Conservation (phyloP, 2,888 invertebrate species). For the Yponomeuta sedellus region DNA sequence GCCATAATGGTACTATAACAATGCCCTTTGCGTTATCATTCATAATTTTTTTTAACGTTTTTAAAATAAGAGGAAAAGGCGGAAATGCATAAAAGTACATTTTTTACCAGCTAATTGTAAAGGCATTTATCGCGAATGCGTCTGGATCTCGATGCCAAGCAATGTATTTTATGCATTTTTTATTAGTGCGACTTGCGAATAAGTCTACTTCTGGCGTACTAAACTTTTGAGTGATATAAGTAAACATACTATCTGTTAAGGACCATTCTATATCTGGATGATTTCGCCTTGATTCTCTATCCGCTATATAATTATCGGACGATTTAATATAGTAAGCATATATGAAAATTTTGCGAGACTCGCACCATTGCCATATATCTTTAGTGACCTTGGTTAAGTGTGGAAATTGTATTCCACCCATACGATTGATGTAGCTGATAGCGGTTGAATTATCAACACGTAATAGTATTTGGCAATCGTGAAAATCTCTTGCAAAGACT, state of each 20-base stretch:
- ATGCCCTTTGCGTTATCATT: constrained; percentile 6
- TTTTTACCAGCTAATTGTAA: constrained; percentile 10
- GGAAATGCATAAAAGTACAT: constrained; percentile 16
- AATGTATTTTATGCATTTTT: constrained; percentile 8
- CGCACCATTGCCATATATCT: constrained; percentile 17
- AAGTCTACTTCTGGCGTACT: constrained; percentile 15
- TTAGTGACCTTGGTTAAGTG: constrained; percentile 9
- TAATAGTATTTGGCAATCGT: constrained; percentile 6
- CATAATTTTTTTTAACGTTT: constrained; percentile 10
- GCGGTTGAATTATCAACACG: constrained; percentile 16
- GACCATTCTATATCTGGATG: constrained; percentile 9
- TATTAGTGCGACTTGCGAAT: constrained; percentile 15
- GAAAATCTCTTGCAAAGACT: constrained; percentile 10
- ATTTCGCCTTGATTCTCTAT: neutral
- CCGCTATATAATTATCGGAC: constrained; percentile 9
- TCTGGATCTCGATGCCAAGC: constrained; percentile 13
- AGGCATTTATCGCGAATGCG: constrained; percentile 9
- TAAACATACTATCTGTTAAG: too few relatives aligned
- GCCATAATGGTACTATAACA: constrained; percentile 10
- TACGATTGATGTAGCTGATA: constrained; percentile 13
- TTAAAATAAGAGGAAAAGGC: constrained; percentile 15
- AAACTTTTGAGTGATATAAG: neutral
- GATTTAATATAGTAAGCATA: constrained; percentile 14
- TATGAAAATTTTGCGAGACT: constrained; percentile 9
- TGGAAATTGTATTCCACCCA: constrained; percentile 16